Evolutionary conservation across 2,888 invertebrate species (phyloP).

Genomic region (Pristionchus maxplancki): DNA sequence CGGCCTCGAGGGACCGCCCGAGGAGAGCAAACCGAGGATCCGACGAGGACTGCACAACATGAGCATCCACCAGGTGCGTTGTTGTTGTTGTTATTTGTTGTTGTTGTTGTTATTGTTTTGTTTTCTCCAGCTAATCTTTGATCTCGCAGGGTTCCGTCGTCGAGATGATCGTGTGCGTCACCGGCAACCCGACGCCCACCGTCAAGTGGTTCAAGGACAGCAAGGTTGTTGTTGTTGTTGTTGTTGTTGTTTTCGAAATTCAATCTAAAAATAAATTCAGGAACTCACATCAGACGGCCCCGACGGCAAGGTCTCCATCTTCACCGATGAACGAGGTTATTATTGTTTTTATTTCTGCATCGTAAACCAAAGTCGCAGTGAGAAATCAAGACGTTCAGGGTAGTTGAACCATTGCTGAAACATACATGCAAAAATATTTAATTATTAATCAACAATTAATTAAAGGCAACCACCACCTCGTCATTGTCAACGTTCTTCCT

Average conservation of each 20-base stretch:
- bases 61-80: conserved; percentile 72
- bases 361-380: not conserved
- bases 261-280: conserved; percentile 33
- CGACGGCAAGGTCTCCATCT: conserved; percentile 71
- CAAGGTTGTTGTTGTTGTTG: not conserved
- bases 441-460: not conserved
- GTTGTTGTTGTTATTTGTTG: too few species aligned
- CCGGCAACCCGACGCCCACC: conserved; percentile 78
- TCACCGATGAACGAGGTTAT: conserved; percentile 72
- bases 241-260: not conserved
- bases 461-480: conserved; percentile 73
- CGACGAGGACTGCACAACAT: conserved; percentile 75
- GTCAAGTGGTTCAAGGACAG: conserved; percentile 78
- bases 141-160: conserved; percentile 75
- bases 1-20: conserved; percentile 63
- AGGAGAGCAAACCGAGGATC: conserved; percentile 76
- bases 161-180: conserved; percentile 78
- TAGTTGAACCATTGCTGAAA: not conserved
- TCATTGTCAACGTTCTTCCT: conserved; percentile 71
- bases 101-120: too few species aligned
- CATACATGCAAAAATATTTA: not conserved
- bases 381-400: not conserved
- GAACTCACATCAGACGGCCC: conserved; percentile 72
- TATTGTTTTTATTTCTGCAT: not conserved
- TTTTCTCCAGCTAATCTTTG: too few species aligned